Evolutionary conservation across 1,140 invertebrate genomes (phyloP), one percentile per base, ranked within the genome.

Genomic region (Listronotus bonariensis): DNA sequence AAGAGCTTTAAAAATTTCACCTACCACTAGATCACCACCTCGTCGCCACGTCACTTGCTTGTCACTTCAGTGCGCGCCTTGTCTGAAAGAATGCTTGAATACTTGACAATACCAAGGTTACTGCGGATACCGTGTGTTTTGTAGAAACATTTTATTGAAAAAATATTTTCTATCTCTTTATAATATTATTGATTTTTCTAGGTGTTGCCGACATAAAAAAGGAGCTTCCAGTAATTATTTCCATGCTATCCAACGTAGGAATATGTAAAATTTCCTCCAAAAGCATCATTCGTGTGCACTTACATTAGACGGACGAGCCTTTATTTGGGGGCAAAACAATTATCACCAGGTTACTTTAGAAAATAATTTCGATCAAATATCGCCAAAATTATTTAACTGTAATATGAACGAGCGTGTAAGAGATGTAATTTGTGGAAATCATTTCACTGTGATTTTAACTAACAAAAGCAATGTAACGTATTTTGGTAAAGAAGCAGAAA

Each of bases 281-380:
- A 82, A 83, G 61, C 85, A 84, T 72, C 92, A 95, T 74, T 87
- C 87, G 54, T 79, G 91, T 53, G 90, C 89, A 0, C 79, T 94
- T 45, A 92, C 92, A 3, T 77, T 93, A 40, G 92, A 93, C 76
- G 92, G 92, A 7, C 81, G 92, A 75, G 86, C 92, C 6, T 93
- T 89, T 76, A 81, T 87, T 12, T 95, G 92, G 92, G 92, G 92
- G 1, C 82, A 84, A 46, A 95, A 94, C 78, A 81, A 84, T 59
- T 83, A 81, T 65, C 83, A 85, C 63, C 89, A 92, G 80, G 84
- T 90, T 1, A 80, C 79, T 48, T 80, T 83, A 46, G 82, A 86
- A 51, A 79, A 79, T n/a, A 81, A 80, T 48, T 75, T 80, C 20
- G 83, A 87, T 76, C 86, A 86, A 76, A 87, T 85, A 75, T 81